Base-by-base conservation (phyloP, 2,113 vertebrate species). In the Heterochromis multidens region DNA sequence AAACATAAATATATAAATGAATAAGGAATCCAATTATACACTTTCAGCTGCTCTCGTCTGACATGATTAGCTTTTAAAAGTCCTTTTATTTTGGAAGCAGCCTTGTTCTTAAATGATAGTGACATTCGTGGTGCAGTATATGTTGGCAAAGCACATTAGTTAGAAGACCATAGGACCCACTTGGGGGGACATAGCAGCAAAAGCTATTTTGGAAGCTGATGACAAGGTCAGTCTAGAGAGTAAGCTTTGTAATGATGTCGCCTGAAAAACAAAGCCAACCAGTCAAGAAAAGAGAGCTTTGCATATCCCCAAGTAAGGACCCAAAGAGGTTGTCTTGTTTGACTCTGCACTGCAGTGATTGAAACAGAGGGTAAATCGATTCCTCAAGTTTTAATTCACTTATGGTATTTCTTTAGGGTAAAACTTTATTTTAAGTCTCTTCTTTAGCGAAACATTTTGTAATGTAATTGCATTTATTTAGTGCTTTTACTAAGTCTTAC, bases 161-260 rank as follows among this genome's bases (percentile, higher is more conserved):
- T 83, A 67, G 81, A 82, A 86, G 35, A 76, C 29, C 35, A 46
- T 43, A 82, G 62, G 90, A 86, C 31, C 72, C 56, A 52, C 81
- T 84, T 60, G 35, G 49, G 33, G 52, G 27, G n/a, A 35, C 58
- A 60, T 23, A 43, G 49, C 31, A 16, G 88, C 49, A 84, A 74
- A 89, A 83, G 87, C 83, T 65, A 80, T 81, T 89, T 87, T 79
- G 59, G 63, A n/a, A 17, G 13, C 43, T 40, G 46, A 58, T 84
- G 88, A 84, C 83, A 86, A 77, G 79, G 79, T 87, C 76, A 82
- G 27, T 82, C 82, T 54, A 6, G 11, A 82, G 54, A 90, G 79
- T 80, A 81, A 77, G 63, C 49, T 65, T 77, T 83, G 82, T 77
- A 85, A 80, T 72, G 56, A 80, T 59, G 40, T 27, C 21, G 23